Evolutionary conservation across 2,797 vertebrate species (phyloP), one percentile per base, ranked within the genome.

Genomic region (Balearica regulorum): DNA sequence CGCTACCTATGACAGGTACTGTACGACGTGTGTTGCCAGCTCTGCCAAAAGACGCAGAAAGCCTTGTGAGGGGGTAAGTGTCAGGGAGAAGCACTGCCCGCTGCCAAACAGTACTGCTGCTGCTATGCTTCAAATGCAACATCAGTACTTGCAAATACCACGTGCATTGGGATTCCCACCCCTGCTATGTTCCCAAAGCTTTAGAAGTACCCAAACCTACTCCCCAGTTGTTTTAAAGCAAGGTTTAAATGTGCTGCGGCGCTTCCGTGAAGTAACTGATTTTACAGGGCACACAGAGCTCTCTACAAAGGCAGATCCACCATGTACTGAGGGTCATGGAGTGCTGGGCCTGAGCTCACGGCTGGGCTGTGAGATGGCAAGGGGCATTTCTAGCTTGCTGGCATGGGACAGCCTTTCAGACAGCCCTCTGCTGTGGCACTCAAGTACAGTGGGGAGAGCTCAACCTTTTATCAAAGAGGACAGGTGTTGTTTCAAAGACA

Each of bases 41-140:
- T 87, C 70, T 49, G n/a, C 37, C 33, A 49, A 72, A 78, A 65
- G 46, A 33, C 2, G 1, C 24, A n/a, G 65, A 83, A 81, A 83
- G 31, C 24, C 35, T 26, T 35, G 22, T 31, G 37, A n/a, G 26
- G 25, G 19, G 20, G 31, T 1, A 6, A 58, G n/a, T 11, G 28
- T 4, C 1, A 0, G 0, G 1, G 20, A 58, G 43, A 65, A 79
- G 25, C 11, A 35, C 6, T 49, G 73, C 20, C 25, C 4, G 1
- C 31, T 57, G 57, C 21, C 73, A 57, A 57, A 76, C 9, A 69
- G 26, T 18, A 39, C 16, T 87, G 73, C 37, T 51, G 19, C 49
- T 87, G 58, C 69, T 83, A 58, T 0, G 5, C 10, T 28, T 44
- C n/a, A 64, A 66, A 71, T 16, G 26, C 26, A 60, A 73, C 9